These are phyloP conservation scores for Aquatica leii DNA, from an alignment of 2,888 invertebrate species.

Conservation along the genomic window DNA sequence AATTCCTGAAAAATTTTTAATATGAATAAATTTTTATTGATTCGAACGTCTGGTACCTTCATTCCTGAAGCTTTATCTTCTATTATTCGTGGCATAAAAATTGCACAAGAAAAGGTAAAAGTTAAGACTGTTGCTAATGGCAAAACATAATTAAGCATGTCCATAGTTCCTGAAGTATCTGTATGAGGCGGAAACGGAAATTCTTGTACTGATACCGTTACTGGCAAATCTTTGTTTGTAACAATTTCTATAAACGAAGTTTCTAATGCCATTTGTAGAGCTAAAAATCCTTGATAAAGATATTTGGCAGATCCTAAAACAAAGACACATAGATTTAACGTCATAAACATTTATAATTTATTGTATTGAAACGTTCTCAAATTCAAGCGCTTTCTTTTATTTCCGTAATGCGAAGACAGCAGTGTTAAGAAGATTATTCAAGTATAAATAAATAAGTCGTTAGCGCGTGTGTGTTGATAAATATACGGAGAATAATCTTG, in stretches of 20 bases:
- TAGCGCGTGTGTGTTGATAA: too few species aligned
- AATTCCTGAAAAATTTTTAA: slow-evolving; percentile 70
- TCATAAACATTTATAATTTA: too few species aligned
- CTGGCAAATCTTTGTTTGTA: slow-evolving; percentile 28
- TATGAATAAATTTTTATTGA: not conserved
- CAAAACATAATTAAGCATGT: slow-evolving; percentile 54
- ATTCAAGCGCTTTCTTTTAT: too few species aligned
- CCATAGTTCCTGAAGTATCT: slow-evolving; percentile 48
- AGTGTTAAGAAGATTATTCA: too few species aligned
- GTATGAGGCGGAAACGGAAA: slow-evolving; percentile 65
- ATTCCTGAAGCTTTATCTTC: slow-evolving; percentile 69
- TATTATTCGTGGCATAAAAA: slow-evolving; percentile 64
- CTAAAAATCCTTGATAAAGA: slow-evolving; percentile 63
- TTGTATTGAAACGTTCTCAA: too few species aligned
- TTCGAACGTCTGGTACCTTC: slow-evolving; percentile 61
- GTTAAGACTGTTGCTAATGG: slow-evolving; percentile 60
- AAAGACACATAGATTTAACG: slow-evolving; percentile 11
- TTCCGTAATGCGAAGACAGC: too few species aligned
- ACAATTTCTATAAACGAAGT: slow-evolving; percentile 62
- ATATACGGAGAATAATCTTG: too few species aligned
- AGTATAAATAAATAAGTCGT: too few species aligned
- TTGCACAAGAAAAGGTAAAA: slow-evolving; percentile 64
- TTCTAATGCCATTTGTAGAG: slow-evolving; percentile 69
- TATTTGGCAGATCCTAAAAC: slow-evolving; percentile 59
- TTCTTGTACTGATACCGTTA: slow-evolving; percentile 61